Percentiles rank a stretch among this genome's conserved stretches.
phyloP scores from a whole-genome alignment of 2,888 invertebrate species.

The Meiosimyza decipiens region DNA sequence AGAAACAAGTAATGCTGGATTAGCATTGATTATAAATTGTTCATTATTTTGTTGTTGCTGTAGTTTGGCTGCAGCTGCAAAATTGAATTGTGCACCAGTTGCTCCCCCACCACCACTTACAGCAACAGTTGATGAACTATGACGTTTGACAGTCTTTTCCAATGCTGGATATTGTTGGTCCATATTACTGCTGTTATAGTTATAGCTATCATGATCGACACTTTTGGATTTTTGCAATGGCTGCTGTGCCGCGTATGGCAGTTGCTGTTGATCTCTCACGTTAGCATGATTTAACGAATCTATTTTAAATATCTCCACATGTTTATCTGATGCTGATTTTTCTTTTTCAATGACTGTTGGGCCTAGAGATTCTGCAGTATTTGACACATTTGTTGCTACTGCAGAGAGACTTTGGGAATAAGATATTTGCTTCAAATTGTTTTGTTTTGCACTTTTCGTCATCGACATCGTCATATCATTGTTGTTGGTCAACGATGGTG shows the following conservation, averaged over 20 bases:
- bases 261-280: background rate
- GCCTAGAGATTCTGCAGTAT: background rate
- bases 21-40: constrained; percentile 15
- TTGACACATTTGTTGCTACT: constrained; percentile 26
- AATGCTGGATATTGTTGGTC: constrained; percentile 67
- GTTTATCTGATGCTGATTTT: constrained; percentile 33
- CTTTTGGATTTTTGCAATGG: constrained; percentile 65
- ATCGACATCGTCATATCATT: background rate
- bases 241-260: constrained; percentile 36
- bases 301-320: constrained; percentile 12
- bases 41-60: constrained; percentile 39
- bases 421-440: constrained; percentile 46
- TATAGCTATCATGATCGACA: constrained; percentile 61
- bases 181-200: constrained; percentile 60
- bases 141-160: constrained; percentile 66
- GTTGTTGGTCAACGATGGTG: background rate
- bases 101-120: constrained; percentile 23
- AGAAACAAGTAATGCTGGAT: constrained; percentile 28
- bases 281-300: no score
- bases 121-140: constrained; percentile 57
- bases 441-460: constrained; percentile 3
- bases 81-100: constrained; percentile 40
- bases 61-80: constrained; percentile 49
- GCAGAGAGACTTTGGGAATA: constrained; percentile 56
- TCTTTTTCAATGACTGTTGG: constrained; percentile 6